Percentiles rank a stretch among this genome's conserved stretches.
Evolutionary conservation across 2,113 vertebrate genomes (phyloP).

Genomic region (Lontra canadensis): DNA sequence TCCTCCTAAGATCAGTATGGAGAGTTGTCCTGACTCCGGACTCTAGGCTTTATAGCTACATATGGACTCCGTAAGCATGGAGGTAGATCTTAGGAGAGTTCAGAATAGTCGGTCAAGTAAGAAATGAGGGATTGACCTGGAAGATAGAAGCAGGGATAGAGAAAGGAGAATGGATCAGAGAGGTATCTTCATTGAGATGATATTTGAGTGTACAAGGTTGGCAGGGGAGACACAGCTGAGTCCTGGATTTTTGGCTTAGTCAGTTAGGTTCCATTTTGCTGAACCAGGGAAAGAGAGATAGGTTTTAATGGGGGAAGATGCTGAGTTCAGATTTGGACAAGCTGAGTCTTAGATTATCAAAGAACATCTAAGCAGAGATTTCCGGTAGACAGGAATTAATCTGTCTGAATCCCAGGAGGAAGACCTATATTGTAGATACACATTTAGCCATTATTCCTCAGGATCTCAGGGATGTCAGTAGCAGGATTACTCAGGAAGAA

Average conservation of each 20-base stretch:
- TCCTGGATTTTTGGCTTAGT: slow-evolving; percentile 3
- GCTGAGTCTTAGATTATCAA: slow-evolving; percentile 50
- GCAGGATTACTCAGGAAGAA: slow-evolving; percentile 21
- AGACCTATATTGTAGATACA: neutral
- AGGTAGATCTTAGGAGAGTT: neutral
- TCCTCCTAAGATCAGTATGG: neutral
- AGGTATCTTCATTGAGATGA: neutral
- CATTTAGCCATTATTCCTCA: slow-evolving; percentile 27
- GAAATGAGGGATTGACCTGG: neutral
- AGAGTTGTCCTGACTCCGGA: neutral
- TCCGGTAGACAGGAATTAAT: slow-evolving; percentile 2
- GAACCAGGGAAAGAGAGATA: neutral
- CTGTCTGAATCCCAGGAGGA: slow-evolving; percentile 40
- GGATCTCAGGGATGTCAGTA: neutral
- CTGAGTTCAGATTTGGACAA: slow-evolving; percentile 53
- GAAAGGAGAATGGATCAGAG: neutral
- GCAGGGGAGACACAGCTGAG: neutral
- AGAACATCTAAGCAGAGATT: slow-evolving; percentile 12
- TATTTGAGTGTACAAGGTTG: neutral
- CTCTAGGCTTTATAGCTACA: neutral
- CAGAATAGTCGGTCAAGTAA: neutral
- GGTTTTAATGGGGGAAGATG: slow-evolving; percentile 53
- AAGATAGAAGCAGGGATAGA: neutral
- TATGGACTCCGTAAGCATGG: neutral
- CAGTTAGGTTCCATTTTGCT: slow-evolving; percentile 21